Base-by-base conservation (phyloP, 2,888 invertebrate species). In the Eutolmus rufibarbis region DNA sequence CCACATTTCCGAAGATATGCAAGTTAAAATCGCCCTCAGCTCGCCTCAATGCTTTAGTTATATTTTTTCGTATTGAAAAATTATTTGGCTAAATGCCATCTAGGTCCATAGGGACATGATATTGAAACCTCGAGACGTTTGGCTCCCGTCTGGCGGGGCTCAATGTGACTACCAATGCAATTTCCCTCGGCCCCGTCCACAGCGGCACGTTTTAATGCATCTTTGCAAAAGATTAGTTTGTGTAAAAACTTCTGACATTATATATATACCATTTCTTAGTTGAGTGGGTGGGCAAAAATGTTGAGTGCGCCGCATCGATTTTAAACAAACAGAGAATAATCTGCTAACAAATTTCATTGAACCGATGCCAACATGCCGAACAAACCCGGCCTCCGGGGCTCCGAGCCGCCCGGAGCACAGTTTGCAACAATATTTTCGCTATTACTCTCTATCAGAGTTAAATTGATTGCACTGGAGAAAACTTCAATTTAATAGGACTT, bases 301-400 rank as follows among this genome's bases (percentile, higher is more conserved):
- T 76, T 76, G n/a, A 76, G n/a, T 40, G n/a, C 14, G 34, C 34
- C 37, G 76, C 37, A 76, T 76, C 37, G 76, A 76, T 76, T 76
- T 76, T 76, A 76, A 76, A 76, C 76, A 76, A 76, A 76, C 76
- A 76, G 34, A 34, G 76, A n/a, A 76, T 76, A 76, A 76, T 76
- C 76, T 76, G 76, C 34, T 76, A 76, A 31, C 31, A 76, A 76
- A 76, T 76, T 76, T 76, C 76, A 76, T 76, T 76, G 76, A 76
- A 76, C 40, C 37, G n/a, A 34, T 76, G 76, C 76, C 76, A 76
- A 76, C 23, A n/a, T 66, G 66, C 28, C 66, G 28, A 51, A 16
- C 5, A 16, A 51, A n/a, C 7, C 51, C n/a, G 51, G 51, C 51
- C n/a, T n/a, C 51, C 51, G 16, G 51, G 51, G 51, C 51, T 51